These are phyloP conservation scores for Dendrolimus houi DNA, from an alignment of 2,888 invertebrate species.

Conservation along the genomic window DNA sequence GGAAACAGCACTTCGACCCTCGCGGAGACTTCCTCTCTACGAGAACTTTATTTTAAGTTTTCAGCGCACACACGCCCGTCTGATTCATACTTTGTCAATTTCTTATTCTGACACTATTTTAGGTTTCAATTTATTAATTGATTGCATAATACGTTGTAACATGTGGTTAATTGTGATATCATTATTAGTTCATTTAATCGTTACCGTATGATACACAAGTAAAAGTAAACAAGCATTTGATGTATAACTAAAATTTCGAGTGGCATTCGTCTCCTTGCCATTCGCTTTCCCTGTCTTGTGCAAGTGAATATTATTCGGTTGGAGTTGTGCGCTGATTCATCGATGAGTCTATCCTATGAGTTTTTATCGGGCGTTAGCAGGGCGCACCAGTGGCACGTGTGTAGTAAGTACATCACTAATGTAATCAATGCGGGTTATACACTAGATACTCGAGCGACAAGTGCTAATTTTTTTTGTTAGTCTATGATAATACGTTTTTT, in stretches of 20 bases:
- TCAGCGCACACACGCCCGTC: no score
- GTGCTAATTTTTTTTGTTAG: background rate
- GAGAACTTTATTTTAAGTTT: background rate
- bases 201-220: no score
- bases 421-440: slow-evolving; percentile 3
- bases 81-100: no score
- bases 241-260: no score
- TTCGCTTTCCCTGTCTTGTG: slow-evolving; percentile 57
- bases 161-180: no score
- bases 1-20: slow-evolving; percentile 52
- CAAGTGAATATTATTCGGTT: slow-evolving; percentile 53
- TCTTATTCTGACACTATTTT: no score
- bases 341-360: slow-evolving; percentile 71
- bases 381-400: slow-evolving; percentile 30
- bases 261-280: slow-evolving; percentile 32
- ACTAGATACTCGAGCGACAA: background rate
- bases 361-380: slow-evolving; percentile 62
- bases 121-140: no score
- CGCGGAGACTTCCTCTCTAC: slow-evolving; percentile 38
- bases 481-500: background rate
- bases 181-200: no score
- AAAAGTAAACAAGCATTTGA: no score
- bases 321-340: slow-evolving; percentile 61
- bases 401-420: slow-evolving; percentile 15
- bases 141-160: no score